Evolutionary conservation across 2,113 vertebrate genomes (phyloP), one percentile per base, ranked within the genome.

Genomic region (Hydrochoerus hydrochaeris): DNA sequence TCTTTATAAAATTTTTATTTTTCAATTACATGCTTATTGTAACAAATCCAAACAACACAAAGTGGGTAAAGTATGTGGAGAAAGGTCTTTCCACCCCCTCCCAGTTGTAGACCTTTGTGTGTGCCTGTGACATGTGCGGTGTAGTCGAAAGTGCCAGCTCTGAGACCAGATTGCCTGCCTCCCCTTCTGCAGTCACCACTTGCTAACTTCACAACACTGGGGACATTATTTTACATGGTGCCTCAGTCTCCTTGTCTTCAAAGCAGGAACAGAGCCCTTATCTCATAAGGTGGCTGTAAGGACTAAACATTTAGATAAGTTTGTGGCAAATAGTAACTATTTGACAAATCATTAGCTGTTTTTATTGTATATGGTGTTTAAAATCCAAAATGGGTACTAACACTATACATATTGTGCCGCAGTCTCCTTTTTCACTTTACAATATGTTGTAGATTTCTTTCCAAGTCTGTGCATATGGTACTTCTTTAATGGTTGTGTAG

Each of bases 1-100:
- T 93, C 89, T 91, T 96, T 44, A 95, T 82, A 96, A 94, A 94
- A 65, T 88, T 96, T 97, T 97, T 93, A 94, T 96, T 95, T 97
- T 96, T 94, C 97, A 97, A 95, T 97, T 96, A 95, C 96, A 93
- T 87, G 90, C 81, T 97, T 80, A 87, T 77, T 93, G 91, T 90
- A 97, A 97, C 91, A 97, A 96, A 96, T 83, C 85, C 84, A 91
- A 95, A 97, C 93, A 96, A 86, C 54, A 77, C 1, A 26, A 84
- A 58, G n/a, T 49, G 85, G 80, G 65, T 54, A 83, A 71, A 86
- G 77, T 7, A 13, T 63, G 91, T 1, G 14, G 95, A 81, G 65
- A 75, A 85, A 63, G 38, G 20, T 5, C 20, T 16, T 8, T 38
- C 69, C 41, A 35, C 17, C 3, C 8, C 22, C 49, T 81, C 44